These are phyloP conservation scores for Agonopterix alstromeriana DNA, from an alignment of 2,888 invertebrate genomes.

Conservation along the genomic window DNA sequence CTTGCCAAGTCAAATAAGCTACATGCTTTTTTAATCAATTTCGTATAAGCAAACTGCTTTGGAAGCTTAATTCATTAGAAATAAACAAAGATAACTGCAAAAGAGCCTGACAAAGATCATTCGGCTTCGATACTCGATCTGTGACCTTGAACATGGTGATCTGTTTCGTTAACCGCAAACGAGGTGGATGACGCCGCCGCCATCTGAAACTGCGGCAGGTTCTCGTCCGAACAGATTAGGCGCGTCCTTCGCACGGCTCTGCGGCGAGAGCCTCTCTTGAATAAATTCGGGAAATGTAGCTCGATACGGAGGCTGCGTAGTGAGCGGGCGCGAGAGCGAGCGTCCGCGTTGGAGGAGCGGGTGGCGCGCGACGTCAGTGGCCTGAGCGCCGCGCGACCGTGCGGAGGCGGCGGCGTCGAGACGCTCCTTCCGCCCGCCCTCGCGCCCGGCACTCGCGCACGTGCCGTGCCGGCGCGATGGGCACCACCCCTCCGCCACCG, in stretches of 20 bases:
- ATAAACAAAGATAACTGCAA: neutral
- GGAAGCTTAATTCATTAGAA: too few species aligned
- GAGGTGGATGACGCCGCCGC: constrained; percentile 11
- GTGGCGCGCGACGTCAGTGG: constrained; percentile 39
- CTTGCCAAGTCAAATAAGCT: too few species aligned
- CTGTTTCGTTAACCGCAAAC: constrained; percentile 11
- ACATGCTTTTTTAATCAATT: too few species aligned
- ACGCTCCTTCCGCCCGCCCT: constrained; percentile 32
- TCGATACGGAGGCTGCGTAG: constrained; percentile 74
- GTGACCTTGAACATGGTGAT: constrained; percentile 15
- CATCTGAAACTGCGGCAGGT: constrained; percentile 22
- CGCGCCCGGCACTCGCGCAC: constrained; percentile 27
- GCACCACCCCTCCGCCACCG: constrained; percentile 34
- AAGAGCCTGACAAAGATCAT: neutral
- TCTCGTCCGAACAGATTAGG: constrained; percentile 58
- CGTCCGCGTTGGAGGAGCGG: constrained; percentile 25
- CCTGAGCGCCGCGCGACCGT: constrained; percentile 46
- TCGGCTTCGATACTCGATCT: constrained; percentile 2
- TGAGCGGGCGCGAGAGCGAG: constrained; percentile 39
- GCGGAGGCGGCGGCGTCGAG: constrained; percentile 42
- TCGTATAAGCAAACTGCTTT: too few species aligned
- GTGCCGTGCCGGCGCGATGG: constrained; percentile 48
- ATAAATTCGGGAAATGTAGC: constrained; percentile 59
- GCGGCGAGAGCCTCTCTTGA: constrained; percentile 40
- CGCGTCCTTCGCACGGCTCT: constrained; percentile 53